Evolutionary conservation across 2,113 vertebrate species (phyloP).

Genomic region (Labrus mixtus): DNA sequence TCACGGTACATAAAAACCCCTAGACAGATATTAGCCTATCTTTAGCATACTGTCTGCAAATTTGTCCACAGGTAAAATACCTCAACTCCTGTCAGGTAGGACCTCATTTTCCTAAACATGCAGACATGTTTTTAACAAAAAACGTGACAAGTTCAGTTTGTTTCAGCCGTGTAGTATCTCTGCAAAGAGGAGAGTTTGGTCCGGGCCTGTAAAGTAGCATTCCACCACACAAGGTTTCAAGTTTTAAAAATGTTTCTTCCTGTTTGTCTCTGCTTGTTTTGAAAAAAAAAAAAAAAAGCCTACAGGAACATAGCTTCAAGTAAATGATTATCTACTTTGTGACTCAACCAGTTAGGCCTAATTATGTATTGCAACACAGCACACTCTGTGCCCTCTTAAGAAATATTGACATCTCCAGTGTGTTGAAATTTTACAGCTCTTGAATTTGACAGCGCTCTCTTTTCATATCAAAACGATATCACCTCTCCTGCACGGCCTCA

Average conservation of each 20-base stretch:
- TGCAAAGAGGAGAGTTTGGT: background rate
- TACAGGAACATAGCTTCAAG: constrained; percentile 26
- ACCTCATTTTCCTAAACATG: background rate
- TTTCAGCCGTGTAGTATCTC: background rate
- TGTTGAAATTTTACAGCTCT: constrained; percentile 27
- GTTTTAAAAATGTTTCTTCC: constrained; percentile 16
- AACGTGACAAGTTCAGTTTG: background rate
- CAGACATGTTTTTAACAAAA: background rate
- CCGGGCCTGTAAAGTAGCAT: constrained; percentile 49
- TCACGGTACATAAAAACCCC: constrained; percentile 11
- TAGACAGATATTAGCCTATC: constrained; percentile 2
- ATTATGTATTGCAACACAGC: constrained; percentile 53
- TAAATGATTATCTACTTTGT: constrained; percentile 47
- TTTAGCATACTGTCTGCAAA: background rate
- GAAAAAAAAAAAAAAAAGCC: background rate
- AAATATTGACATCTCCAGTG: constrained; percentile 6
- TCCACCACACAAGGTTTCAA: constrained; percentile 28
- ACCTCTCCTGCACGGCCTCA: background rate
- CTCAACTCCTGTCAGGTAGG: background rate
- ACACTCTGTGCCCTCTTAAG: constrained; percentile 27
- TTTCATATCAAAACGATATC: constrained; percentile 37
- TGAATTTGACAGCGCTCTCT: constrained; percentile 37
- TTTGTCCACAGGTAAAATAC: constrained; percentile 7
- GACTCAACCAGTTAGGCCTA: constrained; percentile 32
- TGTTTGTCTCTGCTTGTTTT: constrained; percentile 1